A percentile compares a stretch with the other conserved stretches of the same genome.
phyloP scores from a whole-genome alignment of 1,140 invertebrate species.

The Drosophila grimshawi region DNA sequence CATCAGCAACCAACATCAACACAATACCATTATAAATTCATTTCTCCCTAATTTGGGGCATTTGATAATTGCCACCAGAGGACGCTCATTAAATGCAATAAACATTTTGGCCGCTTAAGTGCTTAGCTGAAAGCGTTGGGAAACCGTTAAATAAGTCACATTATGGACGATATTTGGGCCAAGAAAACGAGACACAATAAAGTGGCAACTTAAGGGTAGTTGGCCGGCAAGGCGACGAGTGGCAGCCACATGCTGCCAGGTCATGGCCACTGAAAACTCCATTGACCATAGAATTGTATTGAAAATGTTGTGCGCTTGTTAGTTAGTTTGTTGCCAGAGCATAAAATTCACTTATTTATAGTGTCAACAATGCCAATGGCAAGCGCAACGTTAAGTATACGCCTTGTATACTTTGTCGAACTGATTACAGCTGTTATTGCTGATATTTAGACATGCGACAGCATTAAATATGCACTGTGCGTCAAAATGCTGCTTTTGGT shows the following conservation, averaged over 20 bases:
- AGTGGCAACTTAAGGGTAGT: conserved; percentile 9
- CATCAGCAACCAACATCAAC: neutral
- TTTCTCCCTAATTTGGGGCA: neutral
- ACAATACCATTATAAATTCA: neutral
- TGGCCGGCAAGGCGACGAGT: neutral
- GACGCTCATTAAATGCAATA: conserved; percentile 18
- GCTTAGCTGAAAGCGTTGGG: conserved; percentile 25
- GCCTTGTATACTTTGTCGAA: neutral
- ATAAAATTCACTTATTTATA: conserved; percentile 36
- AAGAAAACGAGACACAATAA: conserved; percentile 24
- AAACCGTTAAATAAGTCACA: conserved; percentile 47
- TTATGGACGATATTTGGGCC: conserved; percentile 38
- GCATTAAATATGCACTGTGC: conserved; percentile 13
- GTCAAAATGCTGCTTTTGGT: conserved; percentile 41
- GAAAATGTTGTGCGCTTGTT: conserved; percentile 25
- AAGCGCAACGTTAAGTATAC: conserved; percentile 26
- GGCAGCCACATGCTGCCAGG: neutral
- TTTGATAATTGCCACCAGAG: conserved; percentile 33
- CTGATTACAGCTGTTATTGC: conserved; percentile 19
- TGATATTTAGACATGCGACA: neutral
- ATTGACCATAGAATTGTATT: conserved; percentile 9
- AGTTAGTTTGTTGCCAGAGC: neutral
- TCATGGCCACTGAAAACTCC: neutral
- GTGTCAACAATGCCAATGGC: conserved; percentile 30
- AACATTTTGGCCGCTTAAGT: conserved; percentile 21